phyloP scores from a whole-genome alignment of 2,797 vertebrate genomes.

The Lates japonicus region DNA sequence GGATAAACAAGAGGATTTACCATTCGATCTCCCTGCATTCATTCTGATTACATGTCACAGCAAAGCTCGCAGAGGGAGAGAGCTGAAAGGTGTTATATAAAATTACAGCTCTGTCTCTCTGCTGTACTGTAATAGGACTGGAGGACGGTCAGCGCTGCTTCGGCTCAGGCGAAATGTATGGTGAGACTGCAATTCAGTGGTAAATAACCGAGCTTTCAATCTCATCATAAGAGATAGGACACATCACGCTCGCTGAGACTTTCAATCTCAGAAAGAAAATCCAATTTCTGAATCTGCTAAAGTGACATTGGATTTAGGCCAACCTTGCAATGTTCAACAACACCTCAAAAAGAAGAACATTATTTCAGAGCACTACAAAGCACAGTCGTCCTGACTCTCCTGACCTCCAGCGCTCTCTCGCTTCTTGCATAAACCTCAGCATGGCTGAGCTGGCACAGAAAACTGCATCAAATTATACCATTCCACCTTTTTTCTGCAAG shows the following conservation, averaged over 20 bases:
- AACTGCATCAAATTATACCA: constrained; percentile 14
- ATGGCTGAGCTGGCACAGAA: constrained; percentile 14
- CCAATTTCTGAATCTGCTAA: constrained; percentile 60
- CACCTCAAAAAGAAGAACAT: constrained; percentile 2
- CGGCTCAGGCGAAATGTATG: not conserved
- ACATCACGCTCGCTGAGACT: not conserved
- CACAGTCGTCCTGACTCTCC: not conserved
- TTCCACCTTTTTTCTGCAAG: not conserved
- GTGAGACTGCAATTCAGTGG: constrained; percentile 6
- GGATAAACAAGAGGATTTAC: constrained; percentile 42
- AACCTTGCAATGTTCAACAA: not conserved
- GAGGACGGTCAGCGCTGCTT: not conserved
- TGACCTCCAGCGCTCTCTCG: constrained; percentile 22
- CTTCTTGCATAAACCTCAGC: constrained; percentile 6
- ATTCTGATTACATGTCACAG: constrained; percentile 41
- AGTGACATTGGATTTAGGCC: constrained; percentile 47
- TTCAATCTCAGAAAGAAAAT: constrained; percentile 52
- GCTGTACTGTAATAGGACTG: not conserved
- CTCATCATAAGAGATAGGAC: constrained; percentile 3
- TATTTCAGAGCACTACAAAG: constrained; percentile 20
- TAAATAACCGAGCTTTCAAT: constrained; percentile 13
- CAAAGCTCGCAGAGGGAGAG: not conserved
- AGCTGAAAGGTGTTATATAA: constrained; percentile 21
- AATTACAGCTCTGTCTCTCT: not conserved
- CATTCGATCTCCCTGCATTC: constrained; percentile 14